phyloP scores from a whole-genome alignment of 2,797 vertebrate genomes.

The Enteromius unitaeniatus region DNA sequence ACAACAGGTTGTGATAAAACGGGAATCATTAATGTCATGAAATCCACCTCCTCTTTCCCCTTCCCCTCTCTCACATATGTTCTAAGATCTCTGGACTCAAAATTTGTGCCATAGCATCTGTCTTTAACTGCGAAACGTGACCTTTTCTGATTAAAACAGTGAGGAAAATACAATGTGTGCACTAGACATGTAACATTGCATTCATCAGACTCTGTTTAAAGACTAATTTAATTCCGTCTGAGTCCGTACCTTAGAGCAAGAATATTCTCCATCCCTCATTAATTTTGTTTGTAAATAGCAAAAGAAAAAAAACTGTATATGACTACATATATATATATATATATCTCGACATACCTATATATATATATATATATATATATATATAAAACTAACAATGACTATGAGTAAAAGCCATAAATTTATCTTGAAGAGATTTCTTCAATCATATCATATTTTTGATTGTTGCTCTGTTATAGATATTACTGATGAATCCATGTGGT shows the following conservation, averaged over 20 bases:
- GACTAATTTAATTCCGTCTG: constrained; percentile 54
- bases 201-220: constrained; percentile 53
- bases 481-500: constrained; percentile 70
- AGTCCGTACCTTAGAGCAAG: constrained; percentile 62
- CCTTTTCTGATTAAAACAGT: constrained; percentile 43
- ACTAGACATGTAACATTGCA: constrained; percentile 56
- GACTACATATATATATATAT: constrained; percentile 66
- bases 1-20: constrained; percentile 43
- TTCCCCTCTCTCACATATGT: constrained; percentile 40
- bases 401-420: constrained; percentile 88
- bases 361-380: constrained; percentile 60
- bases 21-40: constrained; percentile 54
- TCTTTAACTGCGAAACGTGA: constrained; percentile 56
- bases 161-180: constrained; percentile 28
- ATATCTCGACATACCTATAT: constrained; percentile 54
- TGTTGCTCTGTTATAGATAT: constrained; percentile 73
- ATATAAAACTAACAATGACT: constrained; percentile 66
- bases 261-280: constrained; percentile 65
- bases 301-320: constrained; percentile 70
- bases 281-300: constrained; percentile 82
- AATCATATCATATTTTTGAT: constrained; percentile 75
- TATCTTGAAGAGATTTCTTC: constrained; percentile 78
- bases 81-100: constrained; percentile 64
- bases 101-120: constrained; percentile 57
- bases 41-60: constrained; percentile 49